phyloP scores from a whole-genome alignment of 2,113 vertebrate genomes.

The Hydropotes inermis region DNA sequence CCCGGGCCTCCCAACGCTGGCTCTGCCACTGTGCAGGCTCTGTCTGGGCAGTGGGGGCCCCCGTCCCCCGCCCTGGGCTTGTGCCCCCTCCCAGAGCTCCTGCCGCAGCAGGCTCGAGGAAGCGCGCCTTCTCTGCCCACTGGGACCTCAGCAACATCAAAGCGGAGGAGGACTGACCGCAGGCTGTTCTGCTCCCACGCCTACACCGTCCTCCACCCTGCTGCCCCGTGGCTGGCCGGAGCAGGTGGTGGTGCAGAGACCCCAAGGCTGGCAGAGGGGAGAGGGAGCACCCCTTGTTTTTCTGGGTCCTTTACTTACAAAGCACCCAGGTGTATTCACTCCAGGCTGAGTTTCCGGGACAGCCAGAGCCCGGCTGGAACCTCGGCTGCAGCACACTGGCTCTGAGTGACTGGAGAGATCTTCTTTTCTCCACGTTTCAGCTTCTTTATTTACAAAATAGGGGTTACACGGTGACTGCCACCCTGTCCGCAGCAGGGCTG shows the following conservation, averaged over 20 bases:
- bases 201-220: not conserved
- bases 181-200: not conserved
- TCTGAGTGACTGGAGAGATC: not conserved
- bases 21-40: not conserved
- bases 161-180: not conserved
- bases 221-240: not conserved
- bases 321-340: not conserved
- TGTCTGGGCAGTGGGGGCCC: not conserved
- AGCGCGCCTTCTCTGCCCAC: not conserved
- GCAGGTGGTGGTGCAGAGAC: not conserved
- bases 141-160: not conserved
- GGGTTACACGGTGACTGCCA: not conserved
- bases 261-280: not conserved
- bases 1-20: not conserved
- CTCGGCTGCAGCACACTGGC: too few relatives aligned
- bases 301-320: not conserved
- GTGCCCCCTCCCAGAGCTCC: not conserved
- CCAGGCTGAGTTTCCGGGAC: not conserved
- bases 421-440: not conserved
- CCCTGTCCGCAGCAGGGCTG: not conserved
- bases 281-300: not conserved
- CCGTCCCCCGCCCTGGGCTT: not conserved
- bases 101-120: not conserved
- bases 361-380: not conserved
- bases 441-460: not conserved